Percentiles rank a stretch among this genome's conserved stretches.
These are phyloP conservation scores for Diceros bicornis DNA, from an alignment of 2,797 vertebrate species.

Conservation along the genomic window DNA sequence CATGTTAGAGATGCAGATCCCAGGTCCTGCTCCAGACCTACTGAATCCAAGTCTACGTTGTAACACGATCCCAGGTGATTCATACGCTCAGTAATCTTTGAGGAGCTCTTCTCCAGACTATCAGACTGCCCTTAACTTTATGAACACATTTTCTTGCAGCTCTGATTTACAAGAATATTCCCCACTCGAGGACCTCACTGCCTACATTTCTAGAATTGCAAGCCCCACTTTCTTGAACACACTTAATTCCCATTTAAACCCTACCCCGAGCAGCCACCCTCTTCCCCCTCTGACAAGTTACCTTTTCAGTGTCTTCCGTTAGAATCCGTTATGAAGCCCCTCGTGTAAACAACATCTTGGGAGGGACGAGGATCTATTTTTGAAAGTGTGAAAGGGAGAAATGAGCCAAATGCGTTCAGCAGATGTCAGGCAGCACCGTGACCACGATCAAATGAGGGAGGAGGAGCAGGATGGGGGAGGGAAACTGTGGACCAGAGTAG, in stretches of 20 bases:
- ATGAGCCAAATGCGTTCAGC: conserved; percentile 79
- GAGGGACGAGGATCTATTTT: conserved; percentile 87
- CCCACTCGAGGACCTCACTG: not conserved
- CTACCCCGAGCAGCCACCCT: conserved; percentile 79
- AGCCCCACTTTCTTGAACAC: not conserved
- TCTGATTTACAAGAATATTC: not conserved
- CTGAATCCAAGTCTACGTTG: not conserved
- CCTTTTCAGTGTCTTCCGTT: conserved; percentile 87
- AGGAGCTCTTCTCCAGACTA: not conserved
- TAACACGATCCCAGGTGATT: not conserved
- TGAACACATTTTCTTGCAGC: not conserved
- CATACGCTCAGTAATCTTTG: not conserved
- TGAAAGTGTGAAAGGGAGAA: conserved; percentile 87
- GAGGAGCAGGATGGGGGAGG: conserved; percentile 42
- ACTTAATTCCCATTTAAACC: conserved; percentile 66
- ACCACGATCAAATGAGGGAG: conserved; percentile 66
- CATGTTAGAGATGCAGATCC: not conserved
- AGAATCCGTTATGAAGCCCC: conserved; percentile 86
- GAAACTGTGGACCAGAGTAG: not conserved
- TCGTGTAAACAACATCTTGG: conserved; percentile 86
- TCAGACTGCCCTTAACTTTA: not conserved
- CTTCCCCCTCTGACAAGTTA: conserved; percentile 80
- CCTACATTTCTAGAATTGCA: not conserved
- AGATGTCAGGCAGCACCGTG: conserved; percentile 71
- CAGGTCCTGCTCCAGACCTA: not conserved